Conservation (phyloP, 2,888 invertebrate genomes). For the Pammene fasciana region DNA sequence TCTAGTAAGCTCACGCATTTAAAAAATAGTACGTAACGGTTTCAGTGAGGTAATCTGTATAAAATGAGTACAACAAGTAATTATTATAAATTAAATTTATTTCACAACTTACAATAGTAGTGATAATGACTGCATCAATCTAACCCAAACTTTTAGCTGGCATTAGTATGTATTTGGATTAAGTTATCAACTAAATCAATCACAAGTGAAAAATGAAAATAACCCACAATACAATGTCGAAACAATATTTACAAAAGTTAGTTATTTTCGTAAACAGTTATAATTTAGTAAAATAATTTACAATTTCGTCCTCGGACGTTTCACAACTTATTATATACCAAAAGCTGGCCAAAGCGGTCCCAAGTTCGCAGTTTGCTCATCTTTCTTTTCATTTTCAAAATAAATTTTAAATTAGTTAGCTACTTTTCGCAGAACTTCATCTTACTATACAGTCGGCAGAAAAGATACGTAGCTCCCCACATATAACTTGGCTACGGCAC, state of each 20-base stretch:
- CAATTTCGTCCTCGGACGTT: slow-evolving; percentile 28
- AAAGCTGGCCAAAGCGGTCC: slow-evolving; percentile 14
- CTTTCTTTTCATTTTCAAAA: background rate
- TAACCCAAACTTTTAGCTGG: slow-evolving; percentile 81
- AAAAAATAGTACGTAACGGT: too few species aligned
- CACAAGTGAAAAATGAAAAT: slow-evolving; percentile 69
- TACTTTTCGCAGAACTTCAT: background rate
- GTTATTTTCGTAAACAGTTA: slow-evolving; percentile 42
- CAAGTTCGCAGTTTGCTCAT: background rate
- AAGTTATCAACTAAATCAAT: slow-evolving; percentile 71
- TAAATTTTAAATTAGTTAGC: background rate
- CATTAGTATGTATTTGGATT: slow-evolving; percentile 81
- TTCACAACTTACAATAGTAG: slow-evolving; percentile 79
- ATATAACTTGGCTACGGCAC: background rate
- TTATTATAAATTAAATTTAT: slow-evolving; percentile 80
- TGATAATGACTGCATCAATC: slow-evolving; percentile 80
- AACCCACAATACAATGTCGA: slow-evolving; percentile 50
- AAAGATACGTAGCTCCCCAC: too few species aligned
- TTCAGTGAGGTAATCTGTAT: too few species aligned
- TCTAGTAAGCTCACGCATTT: too few species aligned
- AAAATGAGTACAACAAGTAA: slow-evolving; percentile 40
- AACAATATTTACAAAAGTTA: slow-evolving; percentile 65
- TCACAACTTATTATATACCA: slow-evolving; percentile 3
- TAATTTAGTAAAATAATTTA: slow-evolving; percentile 37
- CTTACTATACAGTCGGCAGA: too few species aligned